Evolutionary conservation across 2,797 vertebrate genomes (phyloP), one percentile per base, ranked within the genome.

Genomic region (Sebastes oblongus): DNA sequence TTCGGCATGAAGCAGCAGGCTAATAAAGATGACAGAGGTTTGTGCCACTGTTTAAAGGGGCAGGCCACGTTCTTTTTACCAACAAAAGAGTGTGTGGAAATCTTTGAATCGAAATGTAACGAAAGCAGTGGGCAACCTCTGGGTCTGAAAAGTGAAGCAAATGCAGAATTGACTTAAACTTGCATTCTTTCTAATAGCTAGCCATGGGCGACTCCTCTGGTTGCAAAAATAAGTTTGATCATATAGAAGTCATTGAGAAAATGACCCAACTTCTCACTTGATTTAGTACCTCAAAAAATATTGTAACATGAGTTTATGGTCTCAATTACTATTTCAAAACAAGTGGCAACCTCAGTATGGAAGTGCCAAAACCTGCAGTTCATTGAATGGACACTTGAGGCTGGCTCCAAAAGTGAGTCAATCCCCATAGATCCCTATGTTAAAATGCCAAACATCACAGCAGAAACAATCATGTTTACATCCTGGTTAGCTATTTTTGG

Each of bases 21-120:
- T 91, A 89, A 92, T 90, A 87, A 82, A 89, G 88, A 90, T 71
- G 86, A 87, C 85, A 89, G 84, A 84, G 87, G 84, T 83, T 85
- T 72, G 71, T 76, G 81, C 16, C 82, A 34, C 66, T 16, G 10
- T 78, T 85, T 87, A 86, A 89, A 87, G 75, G 74, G 58, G 5
- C 14, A 72, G 42, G 14, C 32, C 25, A 6, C 36, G 6, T 67
- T 76, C 52, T 61, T 66, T 56, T 39, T 59, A 52, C 5, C 7
- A 3, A 39, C 14, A 68, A 34, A 76, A 30, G 32, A 61, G 3
- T 9, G 2, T 50, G 10, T 27, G n/a, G 1, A 79, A 68, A 50
- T 69, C 18, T 46, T 72, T 52, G 6, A 56, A 69, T 20, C 36
- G 9, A 66, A 77, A 75, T 65, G 52, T 30, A 22, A 73, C 27